A percentile compares a stretch with the other conserved stretches of the same genome.
These are phyloP conservation scores for Hypomesus transpacificus DNA, from an alignment of 2,113 vertebrate species.

Conservation along the genomic window DNA sequence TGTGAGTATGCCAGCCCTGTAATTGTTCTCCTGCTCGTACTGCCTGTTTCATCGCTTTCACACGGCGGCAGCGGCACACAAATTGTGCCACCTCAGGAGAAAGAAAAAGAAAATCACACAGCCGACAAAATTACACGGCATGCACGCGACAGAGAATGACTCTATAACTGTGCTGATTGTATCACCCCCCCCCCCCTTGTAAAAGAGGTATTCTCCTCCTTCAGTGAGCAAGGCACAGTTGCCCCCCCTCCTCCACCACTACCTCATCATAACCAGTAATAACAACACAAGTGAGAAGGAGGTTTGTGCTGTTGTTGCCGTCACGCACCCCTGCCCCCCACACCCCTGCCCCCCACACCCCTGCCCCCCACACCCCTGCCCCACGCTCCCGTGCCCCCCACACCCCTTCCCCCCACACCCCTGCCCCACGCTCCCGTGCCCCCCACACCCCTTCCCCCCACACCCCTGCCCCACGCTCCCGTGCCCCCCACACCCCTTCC, in stretches of 20 bases:
- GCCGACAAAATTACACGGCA: slow-evolving; percentile 54
- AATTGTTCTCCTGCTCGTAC: slow-evolving; percentile 18
- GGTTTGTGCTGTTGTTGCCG: neutral
- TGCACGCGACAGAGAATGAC: slow-evolving; percentile 35
- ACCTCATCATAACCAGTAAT: neutral
- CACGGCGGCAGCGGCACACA: slow-evolving; percentile 30
- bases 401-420: too few relatives aligned
- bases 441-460: neutral
- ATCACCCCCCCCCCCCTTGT: slow-evolving; percentile 31
- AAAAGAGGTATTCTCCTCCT: slow-evolving; percentile 26
- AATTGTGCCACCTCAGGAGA: slow-evolving; percentile 64
- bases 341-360: too few relatives aligned
- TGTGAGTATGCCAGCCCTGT: neutral
- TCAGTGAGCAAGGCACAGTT: slow-evolving; percentile 16
- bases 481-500: too few relatives aligned
- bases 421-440: too few relatives aligned
- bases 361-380: too few relatives aligned
- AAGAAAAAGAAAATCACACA: slow-evolving; percentile 30
- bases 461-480: fast-evolving
- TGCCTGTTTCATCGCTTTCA: slow-evolving; percentile 26
- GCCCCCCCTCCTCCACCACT: neutral
- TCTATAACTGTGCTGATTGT: slow-evolving; percentile 47
- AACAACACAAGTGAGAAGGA: neutral
- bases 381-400: neutral
- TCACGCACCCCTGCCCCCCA: neutral